phyloP scores from a whole-genome alignment of 1,140 invertebrate genomes.

The Neodiprion fabricii region DNA sequence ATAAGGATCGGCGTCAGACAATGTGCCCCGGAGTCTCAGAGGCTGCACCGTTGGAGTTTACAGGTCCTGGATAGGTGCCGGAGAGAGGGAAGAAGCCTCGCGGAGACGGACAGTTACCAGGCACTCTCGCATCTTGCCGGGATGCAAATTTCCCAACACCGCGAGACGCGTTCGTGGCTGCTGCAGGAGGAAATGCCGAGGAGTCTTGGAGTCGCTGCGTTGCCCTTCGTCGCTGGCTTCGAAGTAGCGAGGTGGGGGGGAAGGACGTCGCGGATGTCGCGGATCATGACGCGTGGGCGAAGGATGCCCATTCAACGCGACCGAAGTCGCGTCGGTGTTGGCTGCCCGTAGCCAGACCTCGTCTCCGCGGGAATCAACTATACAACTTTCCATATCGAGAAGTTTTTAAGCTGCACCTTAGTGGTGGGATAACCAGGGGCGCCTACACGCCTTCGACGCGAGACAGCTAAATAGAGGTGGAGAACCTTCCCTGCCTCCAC shows the following conservation, averaged over 20 bases:
- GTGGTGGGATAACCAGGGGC: slow-evolving; percentile 48
- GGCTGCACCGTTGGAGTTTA: too few relatives aligned
- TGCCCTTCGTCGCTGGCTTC: too few relatives aligned
- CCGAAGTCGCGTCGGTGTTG: slow-evolving; percentile 4
- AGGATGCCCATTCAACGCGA: slow-evolving; percentile 41
- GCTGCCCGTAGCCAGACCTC: slow-evolving; percentile 19
- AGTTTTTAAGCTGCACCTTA: slow-evolving; percentile 43
- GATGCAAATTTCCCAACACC: slow-evolving; percentile 4
- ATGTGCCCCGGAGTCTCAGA: not conserved
- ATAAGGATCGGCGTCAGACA: not conserved
- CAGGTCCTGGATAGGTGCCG: too few relatives aligned
- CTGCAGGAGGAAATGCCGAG: too few relatives aligned
- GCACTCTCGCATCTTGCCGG: not conserved
- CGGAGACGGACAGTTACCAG: not conserved
- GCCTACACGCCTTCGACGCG: slow-evolving; percentile 39
- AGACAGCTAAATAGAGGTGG: slow-evolving; percentile 5
- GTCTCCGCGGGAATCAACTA: slow-evolving; percentile 32
- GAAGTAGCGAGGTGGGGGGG: not conserved
- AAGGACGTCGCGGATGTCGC: not conserved
- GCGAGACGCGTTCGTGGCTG: not conserved
- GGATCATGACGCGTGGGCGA: slow-evolving; percentile 36
- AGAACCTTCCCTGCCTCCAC: not conserved
- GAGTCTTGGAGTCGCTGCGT: too few relatives aligned
- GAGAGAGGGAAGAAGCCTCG: not conserved
- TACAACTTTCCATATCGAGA: slow-evolving; percentile 47